Conservation (phyloP, 2,888 invertebrate species). For the Morpho deidamia region DNA sequence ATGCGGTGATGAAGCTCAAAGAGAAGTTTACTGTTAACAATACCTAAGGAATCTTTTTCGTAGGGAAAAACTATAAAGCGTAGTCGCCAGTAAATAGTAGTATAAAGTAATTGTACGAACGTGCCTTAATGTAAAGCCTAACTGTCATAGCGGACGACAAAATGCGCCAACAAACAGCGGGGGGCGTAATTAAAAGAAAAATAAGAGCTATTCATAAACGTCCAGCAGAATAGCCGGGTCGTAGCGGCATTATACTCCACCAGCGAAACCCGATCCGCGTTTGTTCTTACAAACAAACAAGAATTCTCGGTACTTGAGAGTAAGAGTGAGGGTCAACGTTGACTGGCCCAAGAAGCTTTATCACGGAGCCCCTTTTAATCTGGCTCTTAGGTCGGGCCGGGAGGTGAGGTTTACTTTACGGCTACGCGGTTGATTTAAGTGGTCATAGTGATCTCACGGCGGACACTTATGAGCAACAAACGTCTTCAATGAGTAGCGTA, state of each 20-base stretch:
- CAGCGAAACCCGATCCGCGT: slow-evolving; percentile 38
- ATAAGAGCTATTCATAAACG: slow-evolving; percentile 75
- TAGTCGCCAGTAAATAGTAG: too few relatives aligned
- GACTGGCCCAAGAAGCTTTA: slow-evolving; percentile 51
- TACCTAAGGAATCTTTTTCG: too few relatives aligned
- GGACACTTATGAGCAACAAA: slow-evolving; percentile 32
- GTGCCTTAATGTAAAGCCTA: neutral
- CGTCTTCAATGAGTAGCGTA: slow-evolving; percentile 9
- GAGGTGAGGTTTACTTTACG: slow-evolving; percentile 37
- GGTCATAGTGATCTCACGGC: slow-evolving; percentile 31
- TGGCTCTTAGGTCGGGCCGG: slow-evolving; percentile 63
- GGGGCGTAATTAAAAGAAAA: slow-evolving; percentile 75
- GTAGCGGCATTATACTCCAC: slow-evolving; percentile 56
- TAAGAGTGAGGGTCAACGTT: slow-evolving; percentile 38
- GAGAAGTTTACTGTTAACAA: too few relatives aligned
- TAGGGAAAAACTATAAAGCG: too few relatives aligned
- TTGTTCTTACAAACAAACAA: slow-evolving; percentile 25
- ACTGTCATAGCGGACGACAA: slow-evolving; percentile 7
- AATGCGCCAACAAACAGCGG: slow-evolving; percentile 48
- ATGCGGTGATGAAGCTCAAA: too few relatives aligned
- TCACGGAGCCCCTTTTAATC: slow-evolving; percentile 67
- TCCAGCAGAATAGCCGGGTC: slow-evolving; percentile 59
- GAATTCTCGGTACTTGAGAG: slow-evolving; percentile 20
- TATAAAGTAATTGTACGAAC: neutral
- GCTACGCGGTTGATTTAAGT: slow-evolving; percentile 35